Percentiles rank a stretch among this genome's conserved stretches.
Conservation (phyloP, 2,797 vertebrate genomes). For the Oreochromis mossambicus region DNA sequence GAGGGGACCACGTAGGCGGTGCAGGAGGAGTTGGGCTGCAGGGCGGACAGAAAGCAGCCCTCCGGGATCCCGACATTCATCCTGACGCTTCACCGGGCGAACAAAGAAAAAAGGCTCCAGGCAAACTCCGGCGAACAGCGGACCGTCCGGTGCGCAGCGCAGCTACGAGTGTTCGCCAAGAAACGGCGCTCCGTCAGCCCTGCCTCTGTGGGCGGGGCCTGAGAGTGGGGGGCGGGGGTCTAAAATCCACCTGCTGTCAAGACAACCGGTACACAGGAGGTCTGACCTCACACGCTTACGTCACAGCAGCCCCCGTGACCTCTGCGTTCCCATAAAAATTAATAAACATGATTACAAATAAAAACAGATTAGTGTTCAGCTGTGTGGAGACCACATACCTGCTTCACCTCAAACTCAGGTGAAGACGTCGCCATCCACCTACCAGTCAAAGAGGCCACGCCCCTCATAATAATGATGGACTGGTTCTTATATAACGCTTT, state of each 20-base stretch:
- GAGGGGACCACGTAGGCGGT: slow-evolving; percentile 87
- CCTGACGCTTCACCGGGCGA: neutral
- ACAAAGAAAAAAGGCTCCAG: neutral
- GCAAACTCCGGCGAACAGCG: neutral
- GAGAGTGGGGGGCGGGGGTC: neutral
- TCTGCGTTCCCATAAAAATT: neutral
- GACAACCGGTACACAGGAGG: neutral
- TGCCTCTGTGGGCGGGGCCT: slow-evolving; percentile 31
- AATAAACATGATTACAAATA: neutral
- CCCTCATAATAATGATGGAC: neutral
- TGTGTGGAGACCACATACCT: neutral
- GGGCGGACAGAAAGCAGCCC: slow-evolving; percentile 83
- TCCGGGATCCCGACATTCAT: slow-evolving; percentile 63
- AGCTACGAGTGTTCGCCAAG: neutral
- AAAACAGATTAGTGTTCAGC: neutral
- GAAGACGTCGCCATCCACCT: neutral
- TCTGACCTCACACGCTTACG: neutral
- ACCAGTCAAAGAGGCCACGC: neutral
- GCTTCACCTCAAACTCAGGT: neutral
- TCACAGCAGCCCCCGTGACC: neutral
- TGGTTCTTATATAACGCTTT: neutral
- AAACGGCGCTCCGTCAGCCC: slow-evolving; percentile 17
- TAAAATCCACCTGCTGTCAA: slow-evolving; percentile 22
- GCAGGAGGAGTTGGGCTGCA: slow-evolving; percentile 86
- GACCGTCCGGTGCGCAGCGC: neutral